These are phyloP conservation scores for Polypterus bichir DNA, from an alignment of 2,113 vertebrate genomes.

Conservation along the genomic window DNA sequence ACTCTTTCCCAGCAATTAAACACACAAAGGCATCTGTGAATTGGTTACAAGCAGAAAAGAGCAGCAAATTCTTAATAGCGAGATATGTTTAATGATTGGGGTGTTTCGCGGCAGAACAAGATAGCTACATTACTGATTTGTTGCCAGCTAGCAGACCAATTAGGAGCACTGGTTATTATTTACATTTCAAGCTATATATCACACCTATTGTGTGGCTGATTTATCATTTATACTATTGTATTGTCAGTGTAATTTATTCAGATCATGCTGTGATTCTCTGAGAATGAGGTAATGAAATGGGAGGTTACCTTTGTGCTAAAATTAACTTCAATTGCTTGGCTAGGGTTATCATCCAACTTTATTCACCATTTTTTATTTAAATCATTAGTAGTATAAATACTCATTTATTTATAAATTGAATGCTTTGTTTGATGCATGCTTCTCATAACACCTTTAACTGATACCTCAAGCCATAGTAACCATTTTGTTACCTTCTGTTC, in stretches of 20 bases:
- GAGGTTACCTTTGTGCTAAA: constrained; percentile 19
- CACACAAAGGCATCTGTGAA: background rate
- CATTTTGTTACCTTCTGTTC: background rate
- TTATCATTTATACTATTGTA: constrained; percentile 68
- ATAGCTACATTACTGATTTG: constrained; percentile 52
- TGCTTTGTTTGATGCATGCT: background rate
- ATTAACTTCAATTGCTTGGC: constrained; percentile 14
- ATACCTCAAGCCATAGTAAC: background rate
- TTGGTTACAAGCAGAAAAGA: background rate
- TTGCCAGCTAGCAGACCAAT: constrained; percentile 69
- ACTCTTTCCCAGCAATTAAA: constrained; percentile 3
- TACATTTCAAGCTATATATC: constrained; percentile 85
- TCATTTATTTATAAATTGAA: constrained; percentile 38
- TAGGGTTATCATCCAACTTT: no score
- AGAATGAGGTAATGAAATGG: constrained; percentile 65
- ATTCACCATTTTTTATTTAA: constrained; percentile 22
- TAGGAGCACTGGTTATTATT: constrained; percentile 76
- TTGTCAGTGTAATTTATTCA: constrained; percentile 82
- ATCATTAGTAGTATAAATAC: constrained; percentile 41
- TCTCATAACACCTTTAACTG: no score
- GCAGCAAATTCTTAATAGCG: constrained; percentile 36
- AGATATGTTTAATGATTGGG: constrained; percentile 46
- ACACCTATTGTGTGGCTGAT: constrained; percentile 73
- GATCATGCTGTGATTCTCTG: constrained; percentile 63
- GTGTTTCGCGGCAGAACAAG: constrained; percentile 33